These are phyloP conservation scores for Pollimyrus isidori DNA, from an alignment of 2,113 vertebrate genomes.

Conservation along the genomic window DNA sequence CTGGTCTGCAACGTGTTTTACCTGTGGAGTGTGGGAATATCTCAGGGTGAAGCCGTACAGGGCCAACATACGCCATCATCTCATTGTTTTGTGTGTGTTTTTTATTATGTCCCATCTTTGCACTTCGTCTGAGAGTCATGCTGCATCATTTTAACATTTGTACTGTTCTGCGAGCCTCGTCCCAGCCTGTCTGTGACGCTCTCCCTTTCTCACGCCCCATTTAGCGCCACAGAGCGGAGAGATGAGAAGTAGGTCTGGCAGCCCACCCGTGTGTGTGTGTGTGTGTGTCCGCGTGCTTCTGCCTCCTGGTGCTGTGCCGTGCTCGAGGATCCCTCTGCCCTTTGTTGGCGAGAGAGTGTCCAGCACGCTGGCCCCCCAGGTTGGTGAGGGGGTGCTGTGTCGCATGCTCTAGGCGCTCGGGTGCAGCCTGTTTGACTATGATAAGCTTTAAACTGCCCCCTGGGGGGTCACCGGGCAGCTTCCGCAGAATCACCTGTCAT, in stretches of 20 bases:
- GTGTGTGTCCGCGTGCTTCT: constrained; percentile 13
- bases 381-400: neutral
- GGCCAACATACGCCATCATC: neutral
- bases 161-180: neutral
- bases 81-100: neutral
- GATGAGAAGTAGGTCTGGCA: constrained; percentile 60
- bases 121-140: neutral
- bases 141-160: neutral
- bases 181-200: constrained; percentile 46
- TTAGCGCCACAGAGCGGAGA: constrained; percentile 63
- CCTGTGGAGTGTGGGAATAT: neutral
- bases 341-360: neutral
- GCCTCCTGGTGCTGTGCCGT: neutral
- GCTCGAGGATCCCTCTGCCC: neutral
- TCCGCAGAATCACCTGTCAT: neutral
- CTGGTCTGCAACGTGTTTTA: neutral
- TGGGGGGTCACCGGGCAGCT: neutral
- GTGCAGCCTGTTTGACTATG: neutral
- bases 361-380: neutral
- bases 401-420: neutral
- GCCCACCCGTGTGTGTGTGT: neutral
- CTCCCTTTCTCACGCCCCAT: constrained; percentile 50
- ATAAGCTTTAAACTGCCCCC: neutral
- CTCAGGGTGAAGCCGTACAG: neutral
- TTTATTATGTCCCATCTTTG: neutral